Evolutionary conservation across 2,888 invertebrate species (phyloP).

Genomic region (Cheilosia grossa): DNA sequence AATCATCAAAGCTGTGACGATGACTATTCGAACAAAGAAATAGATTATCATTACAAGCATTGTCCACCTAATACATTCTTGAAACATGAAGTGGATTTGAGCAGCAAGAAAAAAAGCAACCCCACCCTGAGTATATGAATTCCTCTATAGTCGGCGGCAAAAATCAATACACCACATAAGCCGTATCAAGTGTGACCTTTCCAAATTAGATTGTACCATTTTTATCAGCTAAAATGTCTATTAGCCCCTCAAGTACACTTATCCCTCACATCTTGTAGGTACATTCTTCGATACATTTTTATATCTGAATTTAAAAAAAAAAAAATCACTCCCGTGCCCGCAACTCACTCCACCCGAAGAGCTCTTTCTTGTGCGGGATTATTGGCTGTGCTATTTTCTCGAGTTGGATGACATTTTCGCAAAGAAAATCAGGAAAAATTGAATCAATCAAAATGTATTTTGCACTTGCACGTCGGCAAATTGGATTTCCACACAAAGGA

Average conservation of each 20-base stretch:
- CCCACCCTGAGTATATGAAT: conserved; percentile 17
- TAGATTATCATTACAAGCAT: conserved; percentile 29
- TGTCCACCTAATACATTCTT: conserved; percentile 1
- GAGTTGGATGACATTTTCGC: conserved; percentile 44
- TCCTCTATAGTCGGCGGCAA: conserved; percentile 35
- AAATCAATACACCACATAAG: conserved; percentile 74
- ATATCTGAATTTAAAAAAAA: conserved; percentile 34
- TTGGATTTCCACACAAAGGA: conserved; percentile 77
- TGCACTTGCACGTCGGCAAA: conserved; percentile 78
- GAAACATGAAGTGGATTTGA: background rate
- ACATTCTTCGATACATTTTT: conserved; percentile 62
- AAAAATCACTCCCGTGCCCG: conserved; percentile 9
- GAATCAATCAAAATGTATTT: conserved; percentile 82
- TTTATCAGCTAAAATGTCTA: conserved; percentile 69
- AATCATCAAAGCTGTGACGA: conserved; percentile 21
- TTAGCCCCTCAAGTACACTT: conserved; percentile 65
- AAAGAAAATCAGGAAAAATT: conserved; percentile 77
- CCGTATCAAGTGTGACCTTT: conserved; percentile 75
- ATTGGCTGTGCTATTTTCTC: conserved; percentile 20
- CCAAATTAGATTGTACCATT: conserved; percentile 72
- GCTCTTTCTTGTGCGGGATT: background rate
- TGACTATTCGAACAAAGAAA: conserved; percentile 25
- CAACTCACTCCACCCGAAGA: conserved; percentile 5
- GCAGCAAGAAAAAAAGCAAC: conserved; percentile 7
- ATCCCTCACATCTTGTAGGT: conserved; percentile 43